phyloP scores from a whole-genome alignment of 2,797 vertebrate genomes.

The Clarias fuscus region DNA sequence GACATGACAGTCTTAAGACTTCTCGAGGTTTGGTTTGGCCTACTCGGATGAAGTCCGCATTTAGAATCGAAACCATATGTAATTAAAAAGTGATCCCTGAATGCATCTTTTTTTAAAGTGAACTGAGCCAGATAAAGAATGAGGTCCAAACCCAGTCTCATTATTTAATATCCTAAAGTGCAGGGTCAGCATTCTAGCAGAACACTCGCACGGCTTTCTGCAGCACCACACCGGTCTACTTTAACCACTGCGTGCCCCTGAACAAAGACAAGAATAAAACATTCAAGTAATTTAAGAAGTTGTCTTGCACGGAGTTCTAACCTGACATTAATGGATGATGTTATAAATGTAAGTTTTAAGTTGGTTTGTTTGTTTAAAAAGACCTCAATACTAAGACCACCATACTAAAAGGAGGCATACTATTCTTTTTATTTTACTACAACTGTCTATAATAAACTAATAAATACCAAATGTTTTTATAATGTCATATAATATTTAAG shows the following conservation, averaged over 20 bases:
- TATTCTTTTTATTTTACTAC: neutral
- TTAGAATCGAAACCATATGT: conserved; percentile 44
- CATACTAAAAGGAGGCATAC: neutral
- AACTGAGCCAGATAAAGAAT: conserved; percentile 24
- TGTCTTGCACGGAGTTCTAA: neutral
- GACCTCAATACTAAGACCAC: neutral
- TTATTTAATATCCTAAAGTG: conserved; percentile 26
- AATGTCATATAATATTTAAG: neutral
- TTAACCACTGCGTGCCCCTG: conserved; percentile 13
- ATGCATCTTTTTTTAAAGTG: conserved; percentile 29
- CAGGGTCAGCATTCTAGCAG: conserved; percentile 31
- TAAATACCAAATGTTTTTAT: neutral
- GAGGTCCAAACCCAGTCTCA: conserved; percentile 10
- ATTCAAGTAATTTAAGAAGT: neutral
- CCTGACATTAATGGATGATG: neutral
- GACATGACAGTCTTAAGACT: neutral
- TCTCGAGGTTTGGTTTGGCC: conserved; percentile 1
- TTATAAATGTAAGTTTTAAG: neutral
- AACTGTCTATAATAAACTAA: no score
- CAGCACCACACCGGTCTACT: neutral
- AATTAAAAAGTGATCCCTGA: conserved; percentile 32
- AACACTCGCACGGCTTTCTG: neutral
- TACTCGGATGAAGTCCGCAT: neutral
- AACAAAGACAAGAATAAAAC: conserved; percentile 31
- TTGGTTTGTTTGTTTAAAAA: neutral